Evolutionary conservation across 2,888 invertebrate genomes (phyloP).

Genomic region (Phorcus lineatus): DNA sequence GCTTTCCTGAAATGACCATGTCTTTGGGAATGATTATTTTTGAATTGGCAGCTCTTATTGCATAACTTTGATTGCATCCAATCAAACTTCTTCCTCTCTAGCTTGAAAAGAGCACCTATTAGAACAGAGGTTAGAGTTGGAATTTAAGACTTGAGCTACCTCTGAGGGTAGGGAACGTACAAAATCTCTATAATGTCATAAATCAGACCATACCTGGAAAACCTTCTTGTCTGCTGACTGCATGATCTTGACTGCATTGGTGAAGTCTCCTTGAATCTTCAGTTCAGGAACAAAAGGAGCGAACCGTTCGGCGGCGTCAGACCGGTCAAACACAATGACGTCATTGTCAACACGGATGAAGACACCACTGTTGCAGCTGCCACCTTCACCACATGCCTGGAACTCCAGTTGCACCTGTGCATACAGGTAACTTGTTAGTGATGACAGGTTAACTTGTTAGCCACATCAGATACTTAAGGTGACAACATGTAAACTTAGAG

Average conservation of each 20-base stretch:
- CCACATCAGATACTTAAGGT: background rate
- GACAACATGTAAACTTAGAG: background rate
- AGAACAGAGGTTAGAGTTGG: no score
- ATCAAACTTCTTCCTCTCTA: no score
- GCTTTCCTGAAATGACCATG: no score
- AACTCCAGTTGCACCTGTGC: constrained; percentile 25
- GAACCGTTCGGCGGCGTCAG: background rate
- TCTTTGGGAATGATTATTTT: no score
- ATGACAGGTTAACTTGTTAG: no score
- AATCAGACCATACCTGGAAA: constrained; percentile 14
- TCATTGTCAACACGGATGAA: constrained; percentile 21
- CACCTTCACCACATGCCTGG: constrained; percentile 29
- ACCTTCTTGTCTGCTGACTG: background rate
- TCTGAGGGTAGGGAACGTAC: no score
- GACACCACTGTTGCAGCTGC: constrained; percentile 35
- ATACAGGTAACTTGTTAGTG: no score
- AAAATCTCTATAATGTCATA: background rate
- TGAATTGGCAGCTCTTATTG: no score
- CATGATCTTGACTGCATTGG: background rate
- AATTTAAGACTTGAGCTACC: no score
- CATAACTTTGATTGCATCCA: no score
- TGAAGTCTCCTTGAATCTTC: background rate
- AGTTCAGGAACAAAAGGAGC: background rate
- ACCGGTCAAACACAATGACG: constrained; percentile 28
- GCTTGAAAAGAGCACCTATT: no score